Base-by-base conservation (phyloP, 1,140 invertebrate species). In the Ceratosolen fusciceps region DNA sequence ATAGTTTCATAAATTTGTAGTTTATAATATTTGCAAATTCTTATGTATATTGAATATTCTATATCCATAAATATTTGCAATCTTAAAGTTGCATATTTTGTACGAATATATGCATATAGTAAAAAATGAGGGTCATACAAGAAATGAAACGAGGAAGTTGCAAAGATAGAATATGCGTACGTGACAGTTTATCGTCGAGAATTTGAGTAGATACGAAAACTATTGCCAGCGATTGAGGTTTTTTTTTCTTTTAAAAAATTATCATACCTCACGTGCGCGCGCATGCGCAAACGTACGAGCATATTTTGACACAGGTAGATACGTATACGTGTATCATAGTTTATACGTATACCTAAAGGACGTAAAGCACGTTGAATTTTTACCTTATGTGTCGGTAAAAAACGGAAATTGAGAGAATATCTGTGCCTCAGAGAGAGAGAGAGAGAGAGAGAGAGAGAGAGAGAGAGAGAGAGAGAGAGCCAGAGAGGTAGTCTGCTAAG, bases 141-240 rank as follows among this genome's bases (percentile, higher is more conserved):
- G 21, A 52, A 52, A 52, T 19, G 14, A 19, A 52, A 52, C 10
- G 49, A 52, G 19, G 49, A 52, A 8, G 49, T 52, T 8, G 21
- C 2, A 21, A 47, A 74, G 16, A 19, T 10, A 49, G n/a, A 65
- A 77, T 37, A 39, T 24, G 29, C 26, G 39, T 39, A 72, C 70
- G 12, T 43, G 70, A 67, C 77, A 74, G 43, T 85, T 89, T 88
- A 88, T 86, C 82, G 82, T 81, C 84, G 82, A 84, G 80, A 85
- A 86, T 85, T 84, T 85, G 83, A 85, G 85, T 83, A 86, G 84
- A 85, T 83, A 83, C 84, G 78, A 81, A 88, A 89, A 83, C 88
- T 88, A 89, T 85, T 87, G 86, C 84, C 82, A 88, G 80, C 88
- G 88, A 87, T 87, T 89, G 88, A 73, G 80, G 80, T 52, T 77